A percentile compares a stretch with the other conserved stretches of the same genome.
Evolutionary conservation across 2,797 vertebrate genomes (phyloP).

Genomic region (Molothrus ater): DNA sequence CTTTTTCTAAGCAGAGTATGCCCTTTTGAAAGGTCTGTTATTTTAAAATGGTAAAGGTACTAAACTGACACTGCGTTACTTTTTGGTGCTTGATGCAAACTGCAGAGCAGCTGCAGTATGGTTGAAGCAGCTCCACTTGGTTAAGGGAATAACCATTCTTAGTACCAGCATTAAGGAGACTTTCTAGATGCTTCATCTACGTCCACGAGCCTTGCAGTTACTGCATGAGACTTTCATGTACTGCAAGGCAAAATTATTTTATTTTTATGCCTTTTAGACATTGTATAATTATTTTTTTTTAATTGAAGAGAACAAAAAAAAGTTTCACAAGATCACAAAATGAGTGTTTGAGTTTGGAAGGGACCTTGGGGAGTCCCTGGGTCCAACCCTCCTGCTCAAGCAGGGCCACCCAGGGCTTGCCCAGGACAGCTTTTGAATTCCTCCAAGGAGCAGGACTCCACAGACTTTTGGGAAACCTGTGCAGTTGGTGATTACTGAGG

Average conservation of each 20-base stretch:
- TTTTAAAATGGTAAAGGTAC: not conserved
- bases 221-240: not conserved
- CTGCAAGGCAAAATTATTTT: not conserved
- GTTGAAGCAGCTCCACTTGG: not conserved
- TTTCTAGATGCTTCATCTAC: not conserved
- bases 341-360: not conserved
- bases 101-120: not conserved
- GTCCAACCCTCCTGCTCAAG: not conserved
- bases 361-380: no score
- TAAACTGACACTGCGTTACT: not conserved
- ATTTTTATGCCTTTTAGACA: not conserved
- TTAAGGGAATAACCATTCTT: not conserved
- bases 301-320: not conserved
- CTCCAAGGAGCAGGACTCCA: not conserved
- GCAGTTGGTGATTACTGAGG: not conserved
- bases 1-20: not conserved
- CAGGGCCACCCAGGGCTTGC: not conserved
- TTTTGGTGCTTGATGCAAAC: not conserved
- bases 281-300: not conserved
- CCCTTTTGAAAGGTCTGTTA: not conserved
- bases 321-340: not conserved
- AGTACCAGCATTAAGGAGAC: not conserved
- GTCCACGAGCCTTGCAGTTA: not conserved
- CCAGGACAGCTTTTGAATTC: not conserved
- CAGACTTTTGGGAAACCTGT: not conserved